Percentiles rank a stretch among this genome's conserved stretches.
phyloP scores from a whole-genome alignment of 2,797 vertebrate species.

The Enteromius afrohamiltoni region DNA sequence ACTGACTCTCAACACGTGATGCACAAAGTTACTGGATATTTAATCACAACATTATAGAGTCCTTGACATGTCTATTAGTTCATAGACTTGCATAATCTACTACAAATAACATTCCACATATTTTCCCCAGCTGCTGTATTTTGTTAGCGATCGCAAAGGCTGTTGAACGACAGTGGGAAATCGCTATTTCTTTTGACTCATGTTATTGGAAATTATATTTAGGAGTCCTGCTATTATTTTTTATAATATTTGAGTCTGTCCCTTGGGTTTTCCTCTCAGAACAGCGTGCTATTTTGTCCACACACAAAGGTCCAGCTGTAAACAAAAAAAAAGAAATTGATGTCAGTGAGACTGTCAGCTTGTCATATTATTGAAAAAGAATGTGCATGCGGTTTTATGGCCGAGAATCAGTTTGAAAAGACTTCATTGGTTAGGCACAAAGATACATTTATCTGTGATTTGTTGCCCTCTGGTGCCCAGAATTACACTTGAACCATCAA shows the following conservation, averaged over 20 bases:
- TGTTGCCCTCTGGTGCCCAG: conserved; percentile 42
- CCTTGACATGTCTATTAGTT: conserved; percentile 27
- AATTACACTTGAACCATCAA: background rate
- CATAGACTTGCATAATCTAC: conserved; percentile 19
- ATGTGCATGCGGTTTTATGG: background rate
- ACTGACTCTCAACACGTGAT: conserved; percentile 41
- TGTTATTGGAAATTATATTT: conserved; percentile 29
- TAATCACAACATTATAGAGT: conserved; percentile 59
- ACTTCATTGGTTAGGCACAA: background rate
- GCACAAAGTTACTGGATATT: conserved; percentile 44
- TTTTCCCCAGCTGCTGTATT: conserved; percentile 32
- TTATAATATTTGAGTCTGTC: conserved; percentile 12
- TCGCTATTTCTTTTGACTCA: background rate
- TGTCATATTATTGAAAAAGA: conserved; percentile 22
- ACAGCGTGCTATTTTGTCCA: background rate
- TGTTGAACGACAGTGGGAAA: conserved; percentile 3
- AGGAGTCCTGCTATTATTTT: background rate
- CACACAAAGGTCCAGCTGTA: conserved; percentile 11
- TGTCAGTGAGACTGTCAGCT: conserved; percentile 10
- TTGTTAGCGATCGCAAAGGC: conserved; percentile 11
- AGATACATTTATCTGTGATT: conserved; percentile 11
- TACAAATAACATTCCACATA: conserved; percentile 14
- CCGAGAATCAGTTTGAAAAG: conserved; percentile 15
- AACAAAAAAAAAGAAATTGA: conserved; percentile 13
- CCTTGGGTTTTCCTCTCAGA: background rate